phyloP scores from a whole-genome alignment of 37 sponge, comb jelly and placozoan species.

The Hormiphora californensis region DNA sequence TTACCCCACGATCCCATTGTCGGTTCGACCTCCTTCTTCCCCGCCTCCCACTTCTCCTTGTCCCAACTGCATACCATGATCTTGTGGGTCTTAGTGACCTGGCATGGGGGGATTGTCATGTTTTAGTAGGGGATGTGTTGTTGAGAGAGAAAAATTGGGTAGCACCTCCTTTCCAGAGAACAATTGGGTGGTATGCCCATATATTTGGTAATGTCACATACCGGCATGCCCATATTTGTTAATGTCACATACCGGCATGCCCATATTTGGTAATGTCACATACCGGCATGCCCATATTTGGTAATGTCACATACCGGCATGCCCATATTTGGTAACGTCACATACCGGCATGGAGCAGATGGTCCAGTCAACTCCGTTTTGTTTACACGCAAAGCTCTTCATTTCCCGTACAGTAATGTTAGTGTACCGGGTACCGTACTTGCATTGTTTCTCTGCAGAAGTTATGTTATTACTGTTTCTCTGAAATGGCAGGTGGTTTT shows the following conservation, averaged over 20 bases:
- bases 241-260: too few species aligned
- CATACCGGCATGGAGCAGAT: conserved; percentile 5
- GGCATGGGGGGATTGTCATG: not conserved
- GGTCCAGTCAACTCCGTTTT: not conserved
- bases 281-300: too few species aligned
- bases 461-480: not conserved
- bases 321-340: too few species aligned
- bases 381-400: not conserved
- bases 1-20: not conserved
- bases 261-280: too few species aligned
- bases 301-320: too few species aligned
- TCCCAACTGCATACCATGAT: not conserved
- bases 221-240: too few species aligned
- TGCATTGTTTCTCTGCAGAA: not conserved
- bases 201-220: too few species aligned
- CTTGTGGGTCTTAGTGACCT: not conserved
- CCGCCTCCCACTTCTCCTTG: not conserved
- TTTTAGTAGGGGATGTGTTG: too few species aligned
- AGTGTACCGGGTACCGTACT: not conserved
- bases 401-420: not conserved
- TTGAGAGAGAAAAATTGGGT: too few species aligned
- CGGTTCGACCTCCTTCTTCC: conserved; percentile 3
- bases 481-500: not conserved
- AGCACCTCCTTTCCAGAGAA: too few species aligned
- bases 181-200: too few species aligned